Evolutionary conservation across 2,113 vertebrate genomes (phyloP).

Genomic region (Ceyx melanurus): DNA sequence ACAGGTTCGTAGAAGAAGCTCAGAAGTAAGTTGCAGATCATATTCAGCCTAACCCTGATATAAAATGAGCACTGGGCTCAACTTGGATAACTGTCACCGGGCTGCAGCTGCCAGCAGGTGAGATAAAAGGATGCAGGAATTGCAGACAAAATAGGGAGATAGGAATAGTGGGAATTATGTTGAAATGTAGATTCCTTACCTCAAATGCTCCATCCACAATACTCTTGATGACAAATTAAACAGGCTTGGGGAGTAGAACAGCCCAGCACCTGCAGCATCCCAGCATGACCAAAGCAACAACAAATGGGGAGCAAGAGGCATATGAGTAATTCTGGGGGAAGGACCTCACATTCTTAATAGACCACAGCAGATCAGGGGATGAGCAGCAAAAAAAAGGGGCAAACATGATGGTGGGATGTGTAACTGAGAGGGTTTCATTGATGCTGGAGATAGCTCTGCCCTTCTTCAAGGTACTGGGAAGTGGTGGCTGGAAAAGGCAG

Average conservation of each 20-base stretch:
- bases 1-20: not conserved
- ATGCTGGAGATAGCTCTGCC: not conserved
- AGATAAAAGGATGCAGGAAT: not conserved
- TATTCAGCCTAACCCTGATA: not conserved
- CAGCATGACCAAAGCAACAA: not conserved
- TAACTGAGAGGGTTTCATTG: accelerated
- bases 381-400: not conserved
- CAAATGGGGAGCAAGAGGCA: not conserved
- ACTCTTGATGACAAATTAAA: not conserved
- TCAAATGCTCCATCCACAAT: not conserved
- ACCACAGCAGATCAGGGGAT: not conserved
- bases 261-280: accelerated
- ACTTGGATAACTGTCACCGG: not conserved
- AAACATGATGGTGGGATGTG: accelerated
- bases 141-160: not conserved
- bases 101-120: not conserved
- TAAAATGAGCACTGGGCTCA: not conserved
- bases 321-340: not conserved
- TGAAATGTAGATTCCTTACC: not conserved
- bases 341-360: not conserved
- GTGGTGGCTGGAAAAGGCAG: not conserved
- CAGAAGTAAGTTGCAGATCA: not conserved
- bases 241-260: not conserved
- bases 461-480: not conserved
- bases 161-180: not conserved